These are phyloP conservation scores for Tetragnatha montana DNA, from an alignment of 2,888 invertebrate species.

Conservation along the genomic window DNA sequence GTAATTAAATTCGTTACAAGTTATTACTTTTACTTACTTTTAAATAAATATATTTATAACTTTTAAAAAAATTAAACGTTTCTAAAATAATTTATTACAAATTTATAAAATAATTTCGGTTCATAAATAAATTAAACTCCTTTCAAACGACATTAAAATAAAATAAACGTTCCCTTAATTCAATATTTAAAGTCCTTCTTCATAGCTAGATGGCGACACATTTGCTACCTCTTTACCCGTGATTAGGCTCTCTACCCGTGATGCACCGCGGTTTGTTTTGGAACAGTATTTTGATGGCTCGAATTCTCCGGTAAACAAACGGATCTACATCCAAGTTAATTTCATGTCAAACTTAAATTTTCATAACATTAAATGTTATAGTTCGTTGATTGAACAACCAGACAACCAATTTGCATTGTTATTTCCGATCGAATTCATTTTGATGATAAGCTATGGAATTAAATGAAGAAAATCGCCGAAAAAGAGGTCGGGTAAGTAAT, in stretches of 20 bases:
- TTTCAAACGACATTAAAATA: no score
- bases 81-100: no score
- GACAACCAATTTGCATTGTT: background rate
- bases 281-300: background rate
- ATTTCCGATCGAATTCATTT: conserved; percentile 12
- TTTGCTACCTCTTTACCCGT: background rate
- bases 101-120: no score
- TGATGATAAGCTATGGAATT: conserved; percentile 4
- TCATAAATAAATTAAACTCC: no score
- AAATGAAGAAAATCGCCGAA: background rate
- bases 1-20: no score
- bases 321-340: conserved; percentile 15
- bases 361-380: background rate
- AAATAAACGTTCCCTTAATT: no score
- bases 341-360: background rate
- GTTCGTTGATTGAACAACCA: background rate
- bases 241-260: background rate
- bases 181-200: no score
- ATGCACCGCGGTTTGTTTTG: conserved; percentile 23
- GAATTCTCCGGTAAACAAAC: background rate
- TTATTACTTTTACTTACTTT: no score
- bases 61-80: no score
- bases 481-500: conserved; percentile 35
- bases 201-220: conserved; percentile 7
- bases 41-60: no score